Conservation (phyloP, 2,113 vertebrate genomes). For the Lepisosteus osseus region DNA sequence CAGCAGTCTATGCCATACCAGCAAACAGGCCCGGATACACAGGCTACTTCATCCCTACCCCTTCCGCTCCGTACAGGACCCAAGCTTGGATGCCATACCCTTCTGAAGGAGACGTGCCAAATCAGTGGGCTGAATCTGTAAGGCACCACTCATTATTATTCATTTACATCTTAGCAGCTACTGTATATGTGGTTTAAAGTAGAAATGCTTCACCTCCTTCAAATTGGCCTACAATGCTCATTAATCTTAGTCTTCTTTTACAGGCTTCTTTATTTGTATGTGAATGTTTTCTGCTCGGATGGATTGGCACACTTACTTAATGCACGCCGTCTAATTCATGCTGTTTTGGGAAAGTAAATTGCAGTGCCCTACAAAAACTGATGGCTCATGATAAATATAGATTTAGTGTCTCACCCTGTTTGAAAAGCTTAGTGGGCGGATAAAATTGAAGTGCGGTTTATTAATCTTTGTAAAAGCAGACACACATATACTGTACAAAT, state of each 20-base stretch:
- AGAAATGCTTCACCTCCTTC: slow-evolving; percentile 21
- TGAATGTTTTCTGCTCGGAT: slow-evolving; percentile 30
- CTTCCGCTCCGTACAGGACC: slow-evolving; percentile 85
- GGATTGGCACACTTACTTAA: too few species aligned
- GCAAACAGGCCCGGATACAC: slow-evolving; percentile 84
- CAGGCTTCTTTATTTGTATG: slow-evolving; percentile 43
- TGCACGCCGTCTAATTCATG: too few species aligned
- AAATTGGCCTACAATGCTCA: slow-evolving; percentile 17
- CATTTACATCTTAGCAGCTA: neutral
- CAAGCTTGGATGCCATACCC: slow-evolving; percentile 96
- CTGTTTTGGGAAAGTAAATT: too few species aligned
- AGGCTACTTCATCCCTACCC: slow-evolving; percentile 87
- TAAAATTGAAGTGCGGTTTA: too few species aligned
- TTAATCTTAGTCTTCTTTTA: slow-evolving; percentile 30
- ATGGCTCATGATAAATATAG: too few species aligned
- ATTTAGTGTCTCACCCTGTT: too few species aligned
- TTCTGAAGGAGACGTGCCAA: slow-evolving; percentile 82
- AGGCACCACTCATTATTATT: slow-evolving; percentile 39
- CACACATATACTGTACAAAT: too few species aligned
- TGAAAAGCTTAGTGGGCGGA: too few species aligned
- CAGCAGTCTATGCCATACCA: slow-evolving; percentile 94
- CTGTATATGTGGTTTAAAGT: too few species aligned
- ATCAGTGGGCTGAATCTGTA: slow-evolving; percentile 96
- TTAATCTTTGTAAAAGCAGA: too few species aligned
- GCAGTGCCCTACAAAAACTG: too few species aligned